Base-by-base conservation (phyloP, 2,113 vertebrate species). In the Thryonomys swinderianus region DNA sequence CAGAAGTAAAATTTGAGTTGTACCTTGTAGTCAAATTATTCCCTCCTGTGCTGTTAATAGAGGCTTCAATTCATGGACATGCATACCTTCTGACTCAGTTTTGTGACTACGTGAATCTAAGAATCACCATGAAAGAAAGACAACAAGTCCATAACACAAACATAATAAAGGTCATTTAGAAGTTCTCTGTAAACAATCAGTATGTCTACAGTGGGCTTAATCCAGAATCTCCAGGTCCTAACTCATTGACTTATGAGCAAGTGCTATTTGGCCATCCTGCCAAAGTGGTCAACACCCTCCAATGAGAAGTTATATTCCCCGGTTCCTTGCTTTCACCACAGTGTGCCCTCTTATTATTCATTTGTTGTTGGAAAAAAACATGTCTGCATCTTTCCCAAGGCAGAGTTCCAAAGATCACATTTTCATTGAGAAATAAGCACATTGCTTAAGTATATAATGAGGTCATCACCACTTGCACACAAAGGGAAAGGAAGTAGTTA, bases 341-440 rank as follows among this genome's bases (percentile, higher is more conserved):
- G 55, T 48, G 16, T 53, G 21, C 55, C 86, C 42, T 62, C 37
- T 67, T 32, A 55, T 14, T 61, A 27, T 82, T 74, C 37, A 40
- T 80, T 61, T 37, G 7, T 76, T 81, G 40, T 2, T 51, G 37
- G 69, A 34, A 55, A 87, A 61, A 93, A 82, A 48, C 11, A n/a
- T 6, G 37, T 64, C 81, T 53, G 0, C 88, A 89, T 90, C 88
- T 97, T 95, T 95, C 94, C 71, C 92, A 67, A 95, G 42, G 66
- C 94, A 95, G 37, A 71, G 86, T 97, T 95, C 96, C 90, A 97
- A 91, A 84, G 86, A 73, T 30, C 32, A 48, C 20, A 59, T 90
- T 90, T 93, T 78, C 83, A 96, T 92, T 90, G 76, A 96, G 81
- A 95, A 53, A 48, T 8, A 55, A 94, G 61, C 67, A 51, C 79